Percentiles rank a stretch among this genome's conserved stretches.
phyloP scores from a whole-genome alignment of 2,113 vertebrate genomes.

The Paratilapia polleni region DNA sequence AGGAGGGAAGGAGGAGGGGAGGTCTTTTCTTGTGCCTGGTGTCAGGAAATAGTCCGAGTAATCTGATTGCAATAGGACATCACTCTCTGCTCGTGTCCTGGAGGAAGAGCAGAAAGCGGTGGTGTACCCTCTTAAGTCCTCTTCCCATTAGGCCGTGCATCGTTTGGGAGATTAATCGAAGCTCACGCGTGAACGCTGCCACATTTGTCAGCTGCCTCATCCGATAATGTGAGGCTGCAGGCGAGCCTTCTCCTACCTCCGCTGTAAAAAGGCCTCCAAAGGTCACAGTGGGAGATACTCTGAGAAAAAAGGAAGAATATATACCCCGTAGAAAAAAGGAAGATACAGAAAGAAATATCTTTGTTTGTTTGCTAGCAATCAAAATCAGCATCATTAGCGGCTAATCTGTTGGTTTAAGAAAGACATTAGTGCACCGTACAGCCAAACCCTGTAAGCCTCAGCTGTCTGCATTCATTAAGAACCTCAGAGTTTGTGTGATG shows the following conservation, averaged over 20 bases:
- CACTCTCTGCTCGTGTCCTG: slow-evolving; percentile 64
- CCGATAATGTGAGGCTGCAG: slow-evolving; percentile 59
- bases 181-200: slow-evolving; percentile 53
- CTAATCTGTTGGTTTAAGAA: slow-evolving; percentile 33
- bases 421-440: not conserved
- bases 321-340: not conserved
- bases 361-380: not conserved
- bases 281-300: slow-evolving; percentile 39
- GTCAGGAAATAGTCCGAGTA: slow-evolving; percentile 55
- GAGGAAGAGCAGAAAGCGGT: slow-evolving; percentile 56
- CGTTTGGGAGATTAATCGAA: slow-evolving; percentile 73
- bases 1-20: not conserved
- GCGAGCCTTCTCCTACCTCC: slow-evolving; percentile 35
- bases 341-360: not conserved
- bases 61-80: slow-evolving; percentile 70
- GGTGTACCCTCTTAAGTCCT: slow-evolving; percentile 66
- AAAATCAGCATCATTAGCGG: slow-evolving; percentile 15
- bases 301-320: not conserved
- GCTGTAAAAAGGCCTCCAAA: slow-evolving; percentile 51
- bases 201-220: slow-evolving; percentile 71
- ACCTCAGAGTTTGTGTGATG: slow-evolving; percentile 35
- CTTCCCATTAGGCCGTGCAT: slow-evolving; percentile 70
- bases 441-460: slow-evolving; percentile 34
- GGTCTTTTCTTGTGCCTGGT: slow-evolving; percentile 21
- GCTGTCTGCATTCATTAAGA: slow-evolving; percentile 34